Percentiles rank a stretch among this genome's conserved stretches.
phyloP scores from a whole-genome alignment of 2,888 invertebrate genomes.

The Alviniconcha strummeri region DNA sequence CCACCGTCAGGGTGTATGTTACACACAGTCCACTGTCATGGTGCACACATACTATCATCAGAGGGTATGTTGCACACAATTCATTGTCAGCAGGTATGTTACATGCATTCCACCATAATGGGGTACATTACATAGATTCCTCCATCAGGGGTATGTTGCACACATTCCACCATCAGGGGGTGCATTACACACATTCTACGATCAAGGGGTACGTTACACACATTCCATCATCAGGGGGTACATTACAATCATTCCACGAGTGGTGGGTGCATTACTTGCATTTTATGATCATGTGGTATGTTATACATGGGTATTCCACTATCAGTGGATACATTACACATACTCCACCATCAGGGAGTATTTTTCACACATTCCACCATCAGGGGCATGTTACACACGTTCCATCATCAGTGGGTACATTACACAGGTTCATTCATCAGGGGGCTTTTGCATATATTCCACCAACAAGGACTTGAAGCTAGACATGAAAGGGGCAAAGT shows the following conservation, averaged over 20 bases:
- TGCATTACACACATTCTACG: background rate
- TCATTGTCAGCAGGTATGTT: constrained; percentile 32
- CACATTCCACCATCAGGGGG: background rate
- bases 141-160: background rate
- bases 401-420: background rate
- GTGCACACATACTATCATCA: background rate
- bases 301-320: background rate
- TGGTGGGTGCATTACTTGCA: background rate
- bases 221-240: background rate
- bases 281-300: constrained; percentile 34
- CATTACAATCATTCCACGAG: background rate
- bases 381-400: background rate
- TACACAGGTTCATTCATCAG: background rate
- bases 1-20: constrained; percentile 33
- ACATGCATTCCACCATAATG: background rate
- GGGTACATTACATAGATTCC: constrained; percentile 4
- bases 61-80: background rate
- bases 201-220: background rate
- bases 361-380: background rate
- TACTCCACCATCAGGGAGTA: background rate
- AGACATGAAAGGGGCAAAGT: too few species aligned
- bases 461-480: background rate
- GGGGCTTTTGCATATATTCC: background rate
- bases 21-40: background rate
- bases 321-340: background rate